A percentile compares a stretch with the other conserved stretches of the same genome.
Conservation (phyloP, 2,797 vertebrate species). For the Alectoris magna region DNA sequence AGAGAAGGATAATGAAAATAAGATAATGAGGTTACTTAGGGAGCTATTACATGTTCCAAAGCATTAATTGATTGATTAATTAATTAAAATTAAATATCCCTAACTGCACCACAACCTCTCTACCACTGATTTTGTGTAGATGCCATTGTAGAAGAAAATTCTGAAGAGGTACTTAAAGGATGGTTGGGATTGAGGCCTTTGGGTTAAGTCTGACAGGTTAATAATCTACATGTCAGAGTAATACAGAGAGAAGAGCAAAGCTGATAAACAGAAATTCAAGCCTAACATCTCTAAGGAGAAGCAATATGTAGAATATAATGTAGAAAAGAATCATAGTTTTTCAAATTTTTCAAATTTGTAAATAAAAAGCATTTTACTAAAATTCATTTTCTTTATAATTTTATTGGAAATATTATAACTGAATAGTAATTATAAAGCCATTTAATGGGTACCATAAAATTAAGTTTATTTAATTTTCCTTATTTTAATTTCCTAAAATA, state of each 20-base stretch:
- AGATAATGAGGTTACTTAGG: conserved; percentile 56
- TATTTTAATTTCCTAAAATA: conserved; percentile 81
- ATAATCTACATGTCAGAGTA: conserved; percentile 35
- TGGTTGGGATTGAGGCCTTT: conserved; percentile 6
- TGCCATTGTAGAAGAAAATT: neutral
- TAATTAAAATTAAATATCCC: conserved; percentile 47
- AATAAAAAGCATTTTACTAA: neutral
- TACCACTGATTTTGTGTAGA: neutral
- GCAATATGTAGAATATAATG: neutral
- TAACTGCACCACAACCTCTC: neutral
- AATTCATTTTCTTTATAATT: neutral
- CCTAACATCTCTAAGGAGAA: neutral
- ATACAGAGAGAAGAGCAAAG: neutral
- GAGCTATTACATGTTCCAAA: conserved; percentile 39
- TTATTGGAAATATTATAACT: neutral
- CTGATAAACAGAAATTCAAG: conserved; percentile 4
- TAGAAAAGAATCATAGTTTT: neutral
- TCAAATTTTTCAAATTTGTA: neutral
- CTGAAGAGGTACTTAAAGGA: neutral
- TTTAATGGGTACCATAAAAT: conserved; percentile 75
- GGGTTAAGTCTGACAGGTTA: conserved; percentile 30
- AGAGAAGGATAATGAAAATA: conserved; percentile 40
- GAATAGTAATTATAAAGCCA: neutral
- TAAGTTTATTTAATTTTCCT: conserved; percentile 81
- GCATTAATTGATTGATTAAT: conserved; percentile 61